Base-by-base conservation (phyloP, 2,888 invertebrate species). In the Brachypalpus laphriformis region DNA sequence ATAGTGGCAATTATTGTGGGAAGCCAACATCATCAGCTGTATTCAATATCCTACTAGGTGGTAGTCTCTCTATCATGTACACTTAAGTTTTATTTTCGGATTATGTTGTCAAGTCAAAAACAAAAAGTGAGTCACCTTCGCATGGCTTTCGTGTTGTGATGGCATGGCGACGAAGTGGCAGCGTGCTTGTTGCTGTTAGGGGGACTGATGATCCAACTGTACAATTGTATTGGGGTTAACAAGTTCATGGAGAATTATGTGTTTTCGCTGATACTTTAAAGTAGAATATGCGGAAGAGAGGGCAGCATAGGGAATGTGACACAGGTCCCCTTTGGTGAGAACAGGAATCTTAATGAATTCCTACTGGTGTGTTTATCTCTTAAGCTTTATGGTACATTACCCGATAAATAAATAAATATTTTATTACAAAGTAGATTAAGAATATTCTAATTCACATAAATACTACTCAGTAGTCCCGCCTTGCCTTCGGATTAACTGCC, bases 191-290 rank as follows among this genome's bases (percentile, higher is more conserved):
- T 40, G 14, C 40, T 14, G 14, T 3, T 34, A 9, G 34, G 7
- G 34, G 34, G 34, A 5, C 14, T 40, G 59, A 59, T 59, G 59
- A 59, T 59, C 59, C 59, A 59, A 59, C 37, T 8, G 40, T 59
- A 42, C 59, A 59, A 42, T 61, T 16, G 40, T 59, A 59, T 59
- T 45, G 61, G 45, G 61, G 61, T 45, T 45, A 61, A 65, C 47
- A 65, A 65, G 63, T 65, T 65, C 63, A 65, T 34, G 63, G 63
- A 65, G 63, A 34, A 37, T 34, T 45, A 28, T 61, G 45, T 45
- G 42, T 45, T 5, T 16, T 9, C 31, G 11, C 8, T 20, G 11
- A n/a, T 22, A 20, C 22, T 45, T 16, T 3, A 9, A 34, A 34
- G 47, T 47, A 47, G 7, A 18, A 47, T 20, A 49, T 16, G 20